A percentile compares a stretch with the other conserved stretches of the same genome.
phyloP scores from a whole-genome alignment of 2,888 invertebrate species.

The Reticulitermes lucifugus region DNA sequence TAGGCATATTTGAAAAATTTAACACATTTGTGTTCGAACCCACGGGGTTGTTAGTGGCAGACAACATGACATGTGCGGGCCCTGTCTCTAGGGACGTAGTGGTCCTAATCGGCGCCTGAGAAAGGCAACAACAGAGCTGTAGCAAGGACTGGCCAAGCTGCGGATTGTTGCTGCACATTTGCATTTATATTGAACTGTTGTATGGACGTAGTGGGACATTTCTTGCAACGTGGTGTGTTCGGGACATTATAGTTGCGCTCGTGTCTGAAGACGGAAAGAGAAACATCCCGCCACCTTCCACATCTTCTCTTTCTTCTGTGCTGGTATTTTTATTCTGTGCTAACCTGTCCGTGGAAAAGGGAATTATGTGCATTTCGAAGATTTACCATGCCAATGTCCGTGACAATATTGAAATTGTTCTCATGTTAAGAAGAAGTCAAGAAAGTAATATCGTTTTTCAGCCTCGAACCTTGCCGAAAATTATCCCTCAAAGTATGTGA shows the following conservation, averaged over 20 bases:
- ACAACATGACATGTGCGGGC: too few relatives aligned
- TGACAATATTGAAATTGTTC: too few relatives aligned
- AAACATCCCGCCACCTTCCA: slow-evolving; percentile 11
- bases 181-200: slow-evolving; percentile 37
- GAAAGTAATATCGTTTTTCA: too few relatives aligned
- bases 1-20: too few relatives aligned
- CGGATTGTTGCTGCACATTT: slow-evolving; percentile 30
- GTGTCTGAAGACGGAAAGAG: neutral
- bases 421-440: too few relatives aligned
- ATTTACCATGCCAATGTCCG: too few relatives aligned
- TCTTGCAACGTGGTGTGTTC: slow-evolving; percentile 3
- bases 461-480: too few relatives aligned
- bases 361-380: neutral
- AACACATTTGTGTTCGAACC: too few relatives aligned
- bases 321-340: neutral
- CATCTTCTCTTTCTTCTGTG: neutral
- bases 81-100: neutral
- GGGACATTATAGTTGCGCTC: neutral
- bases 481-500: too few relatives aligned
- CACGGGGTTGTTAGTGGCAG: too few relatives aligned
- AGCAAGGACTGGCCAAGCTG: neutral
- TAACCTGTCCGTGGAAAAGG: neutral
- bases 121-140: neutral
- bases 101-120: neutral
- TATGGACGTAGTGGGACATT: slow-evolving; percentile 1